phyloP scores from a whole-genome alignment of 2,888 invertebrate species.

The Mystacides longicornis region DNA sequence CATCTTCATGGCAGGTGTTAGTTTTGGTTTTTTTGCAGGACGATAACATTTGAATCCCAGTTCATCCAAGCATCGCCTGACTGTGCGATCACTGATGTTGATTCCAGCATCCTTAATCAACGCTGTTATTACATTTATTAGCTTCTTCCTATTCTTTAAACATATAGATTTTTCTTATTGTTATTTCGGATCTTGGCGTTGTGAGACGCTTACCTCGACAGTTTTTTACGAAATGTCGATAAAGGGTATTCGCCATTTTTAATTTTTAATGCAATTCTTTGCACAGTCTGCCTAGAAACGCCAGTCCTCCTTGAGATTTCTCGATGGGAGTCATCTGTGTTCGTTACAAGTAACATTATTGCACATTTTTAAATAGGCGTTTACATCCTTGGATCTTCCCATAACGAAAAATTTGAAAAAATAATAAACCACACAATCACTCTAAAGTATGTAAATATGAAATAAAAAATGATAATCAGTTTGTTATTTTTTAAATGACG shows the following conservation, averaged over 20 bases:
- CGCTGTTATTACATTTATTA: not conserved
- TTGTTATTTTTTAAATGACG: no score
- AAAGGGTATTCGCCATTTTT: constrained; percentile 1
- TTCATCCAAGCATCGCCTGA: constrained; percentile 16
- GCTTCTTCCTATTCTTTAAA: not conserved
- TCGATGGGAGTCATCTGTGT: no score
- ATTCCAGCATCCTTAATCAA: constrained; percentile 7
- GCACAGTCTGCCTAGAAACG: constrained; percentile 3
- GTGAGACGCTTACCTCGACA: not conserved
- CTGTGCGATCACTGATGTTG: constrained; percentile 7
- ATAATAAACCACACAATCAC: no score
- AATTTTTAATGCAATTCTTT: constrained; percentile 3
- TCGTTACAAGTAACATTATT: no score
- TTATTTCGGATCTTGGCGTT: not conserved
- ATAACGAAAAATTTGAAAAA: no score
- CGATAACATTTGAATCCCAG: constrained; percentile 21
- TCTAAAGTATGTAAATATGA: no score
- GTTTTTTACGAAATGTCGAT: not conserved
- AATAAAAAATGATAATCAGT: no score
- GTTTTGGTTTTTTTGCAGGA: constrained; percentile 19
- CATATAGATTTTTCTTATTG: not conserved
- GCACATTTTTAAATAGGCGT: no score
- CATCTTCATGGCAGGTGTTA: constrained; percentile 21
- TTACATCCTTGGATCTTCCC: no score
- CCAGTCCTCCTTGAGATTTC: not conserved